phyloP scores from a whole-genome alignment of 1,140 invertebrate species.

The Musca domestica region DNA sequence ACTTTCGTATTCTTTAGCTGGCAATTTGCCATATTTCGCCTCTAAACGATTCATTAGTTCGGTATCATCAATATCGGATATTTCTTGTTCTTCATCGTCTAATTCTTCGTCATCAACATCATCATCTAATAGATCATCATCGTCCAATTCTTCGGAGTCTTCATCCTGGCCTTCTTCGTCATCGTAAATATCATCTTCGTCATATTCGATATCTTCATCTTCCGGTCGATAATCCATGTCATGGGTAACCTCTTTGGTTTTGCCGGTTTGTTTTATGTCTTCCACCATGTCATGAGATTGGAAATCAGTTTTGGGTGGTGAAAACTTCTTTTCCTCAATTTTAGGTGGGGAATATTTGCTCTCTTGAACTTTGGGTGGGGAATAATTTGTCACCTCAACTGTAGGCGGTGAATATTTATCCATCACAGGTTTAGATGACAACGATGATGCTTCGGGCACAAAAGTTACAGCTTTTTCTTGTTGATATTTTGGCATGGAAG shows the following conservation, averaged over 20 bases:
- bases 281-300: too few species aligned
- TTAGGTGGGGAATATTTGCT: too few species aligned
- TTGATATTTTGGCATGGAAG: too few species aligned
- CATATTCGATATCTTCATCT: conserved; percentile 37
- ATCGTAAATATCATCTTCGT: conserved; percentile 24
- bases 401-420: too few species aligned
- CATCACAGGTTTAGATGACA: too few species aligned
- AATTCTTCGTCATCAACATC: conserved; percentile 54
- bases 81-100: conserved; percentile 58
- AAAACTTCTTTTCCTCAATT: background rate
- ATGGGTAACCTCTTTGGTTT: background rate
- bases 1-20: conserved; percentile 56
- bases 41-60: conserved; percentile 68
- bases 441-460: too few species aligned
- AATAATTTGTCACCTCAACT: too few species aligned
- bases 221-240: conserved; percentile 30
- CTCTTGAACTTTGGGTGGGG: too few species aligned
- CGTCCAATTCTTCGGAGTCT: conserved; percentile 21
- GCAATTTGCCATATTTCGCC: conserved; percentile 69
- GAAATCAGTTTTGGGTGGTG: background rate
- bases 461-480: too few species aligned
- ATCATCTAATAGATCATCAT: conserved; percentile 29
- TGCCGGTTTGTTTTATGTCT: too few species aligned
- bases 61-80: conserved; percentile 63
- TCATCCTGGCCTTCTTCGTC: conserved; percentile 23